These are phyloP conservation scores for Pseudochirops corinnae DNA, from an alignment of 2,797 vertebrate genomes.

Conservation along the genomic window DNA sequence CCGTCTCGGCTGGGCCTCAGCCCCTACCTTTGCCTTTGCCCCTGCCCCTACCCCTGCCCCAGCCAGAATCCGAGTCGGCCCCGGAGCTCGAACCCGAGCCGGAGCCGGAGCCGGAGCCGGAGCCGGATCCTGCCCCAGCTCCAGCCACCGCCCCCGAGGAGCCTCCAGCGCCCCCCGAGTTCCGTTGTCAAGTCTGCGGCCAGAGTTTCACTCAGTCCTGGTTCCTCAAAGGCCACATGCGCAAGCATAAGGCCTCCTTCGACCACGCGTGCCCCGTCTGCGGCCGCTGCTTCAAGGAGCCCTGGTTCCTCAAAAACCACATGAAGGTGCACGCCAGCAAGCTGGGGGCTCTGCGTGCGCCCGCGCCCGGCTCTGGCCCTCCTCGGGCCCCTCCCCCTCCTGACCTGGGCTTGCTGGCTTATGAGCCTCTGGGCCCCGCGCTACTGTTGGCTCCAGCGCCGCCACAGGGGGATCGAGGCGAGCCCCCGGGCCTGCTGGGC, in stretches of 20 bases:
- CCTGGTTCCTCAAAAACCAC: conserved; percentile 98
- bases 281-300: conserved; percentile 96
- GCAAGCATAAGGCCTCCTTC: conserved; percentile 96
- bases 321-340: conserved; percentile 98
- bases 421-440: conserved; percentile 93
- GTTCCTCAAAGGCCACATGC: conserved; percentile 97
- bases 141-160: conserved; percentile 80
- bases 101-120: not conserved
- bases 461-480: conserved; percentile 77
- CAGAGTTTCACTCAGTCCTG: conserved; percentile 96
- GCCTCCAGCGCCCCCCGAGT: conserved; percentile 83
- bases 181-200: conserved; percentile 94
- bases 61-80: conserved; percentile 59
- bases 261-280: conserved; percentile 96
- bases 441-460: conserved; percentile 87
- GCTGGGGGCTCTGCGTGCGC: conserved; percentile 86
- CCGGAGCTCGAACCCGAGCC: conserved; percentile 76
- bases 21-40: conserved; percentile 63
- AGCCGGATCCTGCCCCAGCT: conserved; percentile 82
- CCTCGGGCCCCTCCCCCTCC: conserved; percentile 74
- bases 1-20: conserved; percentile 70
- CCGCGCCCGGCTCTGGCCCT: conserved; percentile 74
- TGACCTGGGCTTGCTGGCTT: conserved; percentile 83
- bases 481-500: conserved; percentile 89
- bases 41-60: conserved; percentile 47